These are phyloP conservation scores for Montipora sp. DNA, from an alignment of 64 coral and sea anemone species.

Conservation along the genomic window DNA sequence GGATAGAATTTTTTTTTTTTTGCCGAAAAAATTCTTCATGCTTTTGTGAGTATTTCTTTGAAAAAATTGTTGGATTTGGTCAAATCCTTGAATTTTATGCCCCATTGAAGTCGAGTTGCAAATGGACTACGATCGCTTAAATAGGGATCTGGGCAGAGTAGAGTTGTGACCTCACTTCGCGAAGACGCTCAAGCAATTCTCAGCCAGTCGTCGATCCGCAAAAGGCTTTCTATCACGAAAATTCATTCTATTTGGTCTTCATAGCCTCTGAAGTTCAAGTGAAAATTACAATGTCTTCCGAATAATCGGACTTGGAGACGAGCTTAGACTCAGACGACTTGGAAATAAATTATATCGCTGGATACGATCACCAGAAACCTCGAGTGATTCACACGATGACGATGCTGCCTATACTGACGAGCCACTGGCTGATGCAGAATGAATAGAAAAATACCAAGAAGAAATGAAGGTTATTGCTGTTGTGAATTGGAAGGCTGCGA, in stretches of 20 bases:
- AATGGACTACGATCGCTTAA: not conserved
- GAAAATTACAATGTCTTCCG: no score
- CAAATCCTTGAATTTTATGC: constrained; percentile 24
- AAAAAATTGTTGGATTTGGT: constrained; percentile 29
- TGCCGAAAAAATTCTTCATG: not conserved
- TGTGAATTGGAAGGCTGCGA: constrained; percentile 55
- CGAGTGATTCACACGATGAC: not conserved
- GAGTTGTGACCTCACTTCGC: not conserved
- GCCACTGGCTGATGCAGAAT: not conserved
- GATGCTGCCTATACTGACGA: not conserved
- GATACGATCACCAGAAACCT: not conserved
- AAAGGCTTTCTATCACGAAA: not conserved
- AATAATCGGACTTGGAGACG: no score
- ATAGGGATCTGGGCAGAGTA: not conserved
- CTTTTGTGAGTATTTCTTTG: not conserved
- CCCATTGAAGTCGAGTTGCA: not conserved
- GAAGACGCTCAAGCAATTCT: not conserved
- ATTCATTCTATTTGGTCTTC: not conserved
- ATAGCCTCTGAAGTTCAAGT: no score
- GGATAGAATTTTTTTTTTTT: not conserved
- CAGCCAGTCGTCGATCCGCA: not conserved
- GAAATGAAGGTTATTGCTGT: constrained; percentile 48
- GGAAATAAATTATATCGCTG: no score
- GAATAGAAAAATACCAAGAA: not conserved
- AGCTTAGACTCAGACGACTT: no score